phyloP scores from a whole-genome alignment of 2,888 invertebrate genomes.

The Charanyca ferruginea region DNA sequence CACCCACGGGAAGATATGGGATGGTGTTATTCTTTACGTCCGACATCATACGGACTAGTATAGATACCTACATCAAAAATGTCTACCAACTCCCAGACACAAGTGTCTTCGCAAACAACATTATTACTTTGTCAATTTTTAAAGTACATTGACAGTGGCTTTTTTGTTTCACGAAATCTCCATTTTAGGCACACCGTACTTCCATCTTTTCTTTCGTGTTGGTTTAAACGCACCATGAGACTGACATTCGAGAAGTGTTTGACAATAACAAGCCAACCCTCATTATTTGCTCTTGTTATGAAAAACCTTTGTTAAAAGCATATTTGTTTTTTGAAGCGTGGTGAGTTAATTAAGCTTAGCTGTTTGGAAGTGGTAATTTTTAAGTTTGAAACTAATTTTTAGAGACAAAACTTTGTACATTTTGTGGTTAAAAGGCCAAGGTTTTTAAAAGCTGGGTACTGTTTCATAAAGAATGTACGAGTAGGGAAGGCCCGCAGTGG shows the following conservation, averaged over 20 bases:
- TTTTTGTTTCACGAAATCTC: neutral
- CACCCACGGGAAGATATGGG: too few species aligned
- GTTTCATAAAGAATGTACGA: neutral
- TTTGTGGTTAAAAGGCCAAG: conserved; percentile 14
- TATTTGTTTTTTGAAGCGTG: conserved; percentile 34
- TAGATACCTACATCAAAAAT: too few species aligned
- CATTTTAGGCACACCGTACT: neutral
- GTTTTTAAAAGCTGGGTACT: neutral
- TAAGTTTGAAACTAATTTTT: conserved; percentile 29
- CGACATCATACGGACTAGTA: too few species aligned
- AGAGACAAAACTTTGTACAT: conserved; percentile 2
- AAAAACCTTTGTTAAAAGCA: conserved; percentile 56
- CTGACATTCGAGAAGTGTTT: conserved; percentile 57
- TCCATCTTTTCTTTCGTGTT: neutral
- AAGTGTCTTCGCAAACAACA: too few species aligned
- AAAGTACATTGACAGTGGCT: neutral
- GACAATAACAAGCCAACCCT: conserved; percentile 54
- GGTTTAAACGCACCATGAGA: conserved; percentile 19
- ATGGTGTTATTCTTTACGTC: too few species aligned
- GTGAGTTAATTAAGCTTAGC: conserved; percentile 32
- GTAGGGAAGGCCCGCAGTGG: neutral
- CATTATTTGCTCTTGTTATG: conserved; percentile 56
- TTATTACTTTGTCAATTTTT: too few species aligned
- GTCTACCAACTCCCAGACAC: too few species aligned
- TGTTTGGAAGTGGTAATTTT: conserved; percentile 18